These are phyloP conservation scores for Holcopasites calliopsidis DNA, from an alignment of 1,140 invertebrate genomes.

Conservation along the genomic window DNA sequence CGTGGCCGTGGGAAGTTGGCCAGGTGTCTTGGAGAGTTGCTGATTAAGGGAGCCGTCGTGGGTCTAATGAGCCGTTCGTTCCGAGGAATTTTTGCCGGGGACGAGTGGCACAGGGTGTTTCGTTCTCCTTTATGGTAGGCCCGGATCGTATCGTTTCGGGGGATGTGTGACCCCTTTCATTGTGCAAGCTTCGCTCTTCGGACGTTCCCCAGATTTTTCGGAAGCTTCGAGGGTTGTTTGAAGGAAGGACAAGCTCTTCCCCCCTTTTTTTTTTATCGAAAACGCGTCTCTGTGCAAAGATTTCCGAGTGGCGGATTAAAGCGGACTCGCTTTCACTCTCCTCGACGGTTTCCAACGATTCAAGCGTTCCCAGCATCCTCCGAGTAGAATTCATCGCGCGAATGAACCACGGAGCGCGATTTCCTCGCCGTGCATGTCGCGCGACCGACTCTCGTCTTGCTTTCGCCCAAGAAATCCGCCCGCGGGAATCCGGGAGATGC, in stretches of 20 bases:
- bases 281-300: no score
- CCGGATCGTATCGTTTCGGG: no score
- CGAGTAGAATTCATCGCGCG: not conserved
- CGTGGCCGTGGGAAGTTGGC: not conserved
- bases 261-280: no score
- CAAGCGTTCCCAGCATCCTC: not conserved
- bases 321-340: not conserved
- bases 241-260: no score
- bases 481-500: not conserved
- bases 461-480: no score
- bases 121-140: no score
- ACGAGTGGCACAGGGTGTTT: no score
- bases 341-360: not conserved
- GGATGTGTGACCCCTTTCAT: no score
- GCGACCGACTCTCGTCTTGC: no score
- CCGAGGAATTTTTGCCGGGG: not conserved
- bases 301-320: not conserved
- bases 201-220: no score
- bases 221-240: no score
- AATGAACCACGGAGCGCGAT: conserved; percentile 6
- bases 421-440: not conserved
- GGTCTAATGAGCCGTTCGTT: not conserved
- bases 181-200: no score
- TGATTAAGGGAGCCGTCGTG: not conserved
- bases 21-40: conserved; percentile 9